Percentiles rank a stretch among this genome's conserved stretches.
Evolutionary conservation across 2,888 invertebrate species (phyloP).

Genomic region (Megastigmus dorsalis): DNA sequence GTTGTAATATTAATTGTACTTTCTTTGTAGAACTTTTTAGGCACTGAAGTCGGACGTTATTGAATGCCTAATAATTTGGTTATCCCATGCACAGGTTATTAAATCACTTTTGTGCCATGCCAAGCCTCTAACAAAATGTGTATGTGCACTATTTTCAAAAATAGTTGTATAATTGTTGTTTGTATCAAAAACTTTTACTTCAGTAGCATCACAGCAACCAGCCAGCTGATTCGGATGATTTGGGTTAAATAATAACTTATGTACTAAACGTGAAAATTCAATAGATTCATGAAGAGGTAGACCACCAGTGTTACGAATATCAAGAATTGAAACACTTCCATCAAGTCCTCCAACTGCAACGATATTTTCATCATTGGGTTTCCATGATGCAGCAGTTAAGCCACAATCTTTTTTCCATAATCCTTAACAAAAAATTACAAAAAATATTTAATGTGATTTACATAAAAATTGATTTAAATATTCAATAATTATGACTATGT

Average conservation of each 20-base stretch:
- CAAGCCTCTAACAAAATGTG: constrained; percentile 77
- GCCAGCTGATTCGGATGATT: constrained; percentile 73
- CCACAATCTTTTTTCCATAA: constrained; percentile 72
- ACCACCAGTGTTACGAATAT: constrained; percentile 74
- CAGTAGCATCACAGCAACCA: constrained; percentile 75
- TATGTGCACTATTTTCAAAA: constrained; percentile 75
- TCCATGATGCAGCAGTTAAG: constrained; percentile 74
- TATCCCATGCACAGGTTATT: constrained; percentile 79
- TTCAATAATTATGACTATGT: not conserved
- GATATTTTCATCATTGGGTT: constrained; percentile 71
- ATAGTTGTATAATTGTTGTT: constrained; percentile 67
- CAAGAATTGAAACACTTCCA: constrained; percentile 76
- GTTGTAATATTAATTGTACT: constrained; percentile 10
- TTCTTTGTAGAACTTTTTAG: constrained; percentile 7
- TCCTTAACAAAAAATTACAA: constrained; percentile 71
- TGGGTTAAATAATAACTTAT: constrained; percentile 72
- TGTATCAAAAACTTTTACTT: constrained; percentile 74
- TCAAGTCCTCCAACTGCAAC: constrained; percentile 76
- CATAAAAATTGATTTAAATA: constrained; percentile 7
- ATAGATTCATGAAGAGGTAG: constrained; percentile 67
- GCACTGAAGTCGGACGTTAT: constrained; percentile 22
- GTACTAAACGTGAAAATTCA: constrained; percentile 69
- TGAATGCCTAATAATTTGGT: constrained; percentile 69
- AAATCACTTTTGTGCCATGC: constrained; percentile 76
- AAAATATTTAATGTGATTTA: constrained; percentile 9